These are phyloP conservation scores for Tachystola acroxantha DNA, from an alignment of 2,888 invertebrate genomes.

Conservation along the genomic window DNA sequence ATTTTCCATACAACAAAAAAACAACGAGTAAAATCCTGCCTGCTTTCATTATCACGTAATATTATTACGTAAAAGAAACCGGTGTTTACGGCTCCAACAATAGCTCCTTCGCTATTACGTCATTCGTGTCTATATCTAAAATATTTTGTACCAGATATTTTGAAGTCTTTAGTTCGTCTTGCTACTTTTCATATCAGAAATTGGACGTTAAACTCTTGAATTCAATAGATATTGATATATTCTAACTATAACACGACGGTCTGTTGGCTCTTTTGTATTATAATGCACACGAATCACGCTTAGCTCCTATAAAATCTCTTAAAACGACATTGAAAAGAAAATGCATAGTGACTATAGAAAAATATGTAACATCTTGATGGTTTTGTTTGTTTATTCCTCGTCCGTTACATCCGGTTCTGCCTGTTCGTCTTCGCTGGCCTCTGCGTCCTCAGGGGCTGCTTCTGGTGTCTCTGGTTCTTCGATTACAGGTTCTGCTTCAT, in stretches of 20 bases:
- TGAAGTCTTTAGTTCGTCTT: too few relatives aligned
- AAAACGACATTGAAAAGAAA: conserved; percentile 19
- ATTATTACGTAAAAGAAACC: conserved; percentile 51
- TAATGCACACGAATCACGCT: conserved; percentile 51
- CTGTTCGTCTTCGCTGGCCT: conserved; percentile 66
- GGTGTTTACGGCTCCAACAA: conserved; percentile 20
- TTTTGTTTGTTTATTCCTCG: conserved; percentile 51
- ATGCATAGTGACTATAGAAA: conserved; percentile 37
- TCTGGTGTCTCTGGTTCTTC: conserved; percentile 72
- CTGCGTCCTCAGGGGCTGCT: conserved; percentile 48
- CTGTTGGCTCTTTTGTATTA: too few relatives aligned
- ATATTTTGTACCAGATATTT: background rate
- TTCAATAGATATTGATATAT: too few relatives aligned
- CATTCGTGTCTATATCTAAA: conserved; percentile 30
- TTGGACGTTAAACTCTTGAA: too few relatives aligned
- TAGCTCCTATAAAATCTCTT: conserved; percentile 29
- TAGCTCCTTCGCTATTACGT: conserved; percentile 40
- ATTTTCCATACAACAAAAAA: conserved; percentile 19
- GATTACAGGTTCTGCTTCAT: conserved; percentile 41
- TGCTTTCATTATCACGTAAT: conserved; percentile 52
- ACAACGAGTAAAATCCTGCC: conserved; percentile 14
- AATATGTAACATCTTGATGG: conserved; percentile 16
- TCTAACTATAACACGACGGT: too few relatives aligned
- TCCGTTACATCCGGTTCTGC: conserved; percentile 74
- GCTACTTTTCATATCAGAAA: too few relatives aligned